Evolutionary conservation across 2,888 invertebrate species (phyloP).

Genomic region (Erebia epiphron): DNA sequence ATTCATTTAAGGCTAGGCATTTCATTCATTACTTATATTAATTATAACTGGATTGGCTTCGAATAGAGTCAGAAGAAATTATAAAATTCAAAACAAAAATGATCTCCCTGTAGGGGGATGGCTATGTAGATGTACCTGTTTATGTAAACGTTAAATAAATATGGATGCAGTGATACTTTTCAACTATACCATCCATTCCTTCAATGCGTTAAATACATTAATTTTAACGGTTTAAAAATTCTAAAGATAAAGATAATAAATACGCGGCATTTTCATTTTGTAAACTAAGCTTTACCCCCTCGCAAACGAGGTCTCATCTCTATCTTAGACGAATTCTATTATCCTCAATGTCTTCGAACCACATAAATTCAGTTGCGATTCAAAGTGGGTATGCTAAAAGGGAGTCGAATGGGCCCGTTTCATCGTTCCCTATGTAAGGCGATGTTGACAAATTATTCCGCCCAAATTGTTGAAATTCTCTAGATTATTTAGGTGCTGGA

Average conservation of each 20-base stretch:
- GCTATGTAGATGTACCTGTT: no score
- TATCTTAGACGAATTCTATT: constrained; percentile 16
- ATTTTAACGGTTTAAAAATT: not conserved
- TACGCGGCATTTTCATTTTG: not conserved
- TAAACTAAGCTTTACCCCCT: not conserved
- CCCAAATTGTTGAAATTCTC: constrained; percentile 33
- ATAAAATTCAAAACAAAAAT: no score
- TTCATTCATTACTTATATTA: no score
- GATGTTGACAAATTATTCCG: constrained; percentile 38
- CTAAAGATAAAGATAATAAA: no score
- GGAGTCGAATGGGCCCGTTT: constrained; percentile 17
- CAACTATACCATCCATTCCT: no score
- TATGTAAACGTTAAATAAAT: no score
- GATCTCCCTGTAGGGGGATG: no score
- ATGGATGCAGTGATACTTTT: no score
- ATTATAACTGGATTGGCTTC: no score
- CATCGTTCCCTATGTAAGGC: constrained; percentile 32
- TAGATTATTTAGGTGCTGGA: constrained; percentile 21
- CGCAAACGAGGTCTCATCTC: not conserved
- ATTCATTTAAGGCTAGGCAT: no score
- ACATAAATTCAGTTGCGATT: constrained; percentile 16
- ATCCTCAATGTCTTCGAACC: constrained; percentile 12
- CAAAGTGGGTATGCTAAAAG: constrained; percentile 23
- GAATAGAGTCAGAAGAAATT: no score
- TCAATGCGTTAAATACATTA: no score